Percentiles rank a stretch among this genome's conserved stretches.
These are phyloP conservation scores for Potorous gilbertii DNA, from an alignment of 2,797 vertebrate genomes.

Conservation along the genomic window DNA sequence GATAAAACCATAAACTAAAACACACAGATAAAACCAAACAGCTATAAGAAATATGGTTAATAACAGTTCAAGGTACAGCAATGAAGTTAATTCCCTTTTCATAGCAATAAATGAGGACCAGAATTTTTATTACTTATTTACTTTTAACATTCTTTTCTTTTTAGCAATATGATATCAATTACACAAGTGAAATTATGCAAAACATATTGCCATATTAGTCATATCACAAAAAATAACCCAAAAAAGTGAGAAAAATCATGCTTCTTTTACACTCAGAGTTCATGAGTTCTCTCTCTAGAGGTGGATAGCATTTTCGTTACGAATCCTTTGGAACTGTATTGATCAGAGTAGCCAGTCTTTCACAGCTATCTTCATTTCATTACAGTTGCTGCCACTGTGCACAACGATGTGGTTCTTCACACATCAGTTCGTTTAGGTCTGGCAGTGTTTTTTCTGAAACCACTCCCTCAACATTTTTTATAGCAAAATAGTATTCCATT, in stretches of 20 bases:
- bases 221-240: neutral
- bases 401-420: neutral
- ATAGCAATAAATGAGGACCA: neutral
- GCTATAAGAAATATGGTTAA: neutral
- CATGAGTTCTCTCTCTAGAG: neutral
- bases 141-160: neutral
- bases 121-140: neutral
- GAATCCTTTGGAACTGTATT: neutral
- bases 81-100: neutral
- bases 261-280: neutral
- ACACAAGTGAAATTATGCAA: neutral
- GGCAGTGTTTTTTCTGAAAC: neutral
- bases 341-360: neutral
- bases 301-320: neutral
- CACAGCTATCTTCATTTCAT: neutral
- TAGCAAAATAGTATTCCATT: neutral
- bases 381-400: neutral
- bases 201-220: neutral
- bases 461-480: too few species aligned
- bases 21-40: neutral
- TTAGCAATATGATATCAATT: neutral
- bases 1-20: neutral
- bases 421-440: neutral
- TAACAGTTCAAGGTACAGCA: neutral
- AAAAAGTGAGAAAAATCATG: neutral